Evolutionary conservation across 2,888 invertebrate genomes (phyloP), one percentile per base, ranked within the genome.

Genomic region (Miltochrista miniata): DNA sequence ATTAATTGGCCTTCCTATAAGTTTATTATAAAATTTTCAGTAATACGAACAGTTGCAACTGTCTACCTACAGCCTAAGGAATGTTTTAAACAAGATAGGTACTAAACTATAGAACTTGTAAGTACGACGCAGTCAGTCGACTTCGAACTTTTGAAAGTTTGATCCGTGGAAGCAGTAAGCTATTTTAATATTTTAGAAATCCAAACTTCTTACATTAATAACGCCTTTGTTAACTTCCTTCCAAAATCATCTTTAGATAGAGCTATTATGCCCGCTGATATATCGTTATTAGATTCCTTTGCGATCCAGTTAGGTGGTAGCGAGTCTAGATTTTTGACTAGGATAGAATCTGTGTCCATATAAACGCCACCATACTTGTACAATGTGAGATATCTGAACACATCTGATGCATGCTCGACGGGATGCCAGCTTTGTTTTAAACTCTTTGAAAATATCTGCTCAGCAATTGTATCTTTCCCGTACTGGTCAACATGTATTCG

Each of bases 291-390:
- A 1, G 36, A 48, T 35, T 63, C 58, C 34, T 59, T 66, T 1
- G 54, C 66, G 13, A 60, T 58, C 62, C 66, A 72, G 40, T 72
- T 65, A 1, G 9, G 18, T 2, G 64, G 61, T 13, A 70, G 34
- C 18, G 4, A 76, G 61, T 40, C 70, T 48, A 64, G 48, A 4
- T 54, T 48, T 9, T 50, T 68, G 7, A 49, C 35, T 1, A 66
- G 55, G 2, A 72, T 12, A 7, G 58, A 13, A 45, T 71, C 71
- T 0, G 61, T 55, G 10, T 72, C 73, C 24, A 72, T 40, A 24
- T 47, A 66, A 0, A 72, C 12, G 7, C 73, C 71, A 3, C 70
- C 68, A 34, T 47, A 71, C 12, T 58, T 70, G 15, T 59, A 51
- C 11, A 72, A 36, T 0, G 64, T 59, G 29, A 70, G n/a, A 7